These are phyloP conservation scores for Leptocoma aspasia DNA, from an alignment of 2,113 vertebrate species.

Conservation along the genomic window DNA sequence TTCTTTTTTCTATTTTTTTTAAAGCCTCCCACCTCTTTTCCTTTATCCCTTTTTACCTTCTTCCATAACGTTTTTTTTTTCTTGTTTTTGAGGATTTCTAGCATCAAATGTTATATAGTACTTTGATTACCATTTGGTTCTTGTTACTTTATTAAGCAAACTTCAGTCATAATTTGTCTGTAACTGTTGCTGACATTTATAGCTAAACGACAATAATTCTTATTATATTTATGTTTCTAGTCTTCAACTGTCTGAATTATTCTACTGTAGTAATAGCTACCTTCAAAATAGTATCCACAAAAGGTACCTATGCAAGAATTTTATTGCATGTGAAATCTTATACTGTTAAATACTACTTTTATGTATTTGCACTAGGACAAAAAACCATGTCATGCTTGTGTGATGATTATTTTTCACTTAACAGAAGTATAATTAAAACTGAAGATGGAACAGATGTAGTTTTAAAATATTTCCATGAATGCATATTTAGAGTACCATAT, in stretches of 20 bases:
- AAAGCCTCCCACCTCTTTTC: not conserved
- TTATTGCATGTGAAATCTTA: not conserved
- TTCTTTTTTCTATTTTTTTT: not conserved
- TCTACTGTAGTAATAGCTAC: not conserved
- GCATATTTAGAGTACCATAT: not conserved
- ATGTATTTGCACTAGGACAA: not conserved
- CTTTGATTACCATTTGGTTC: not conserved
- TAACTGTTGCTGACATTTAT: not conserved
- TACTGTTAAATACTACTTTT: not conserved
- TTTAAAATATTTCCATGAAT: not conserved
- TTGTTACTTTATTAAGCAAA: constrained; percentile 12
- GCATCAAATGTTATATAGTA: not conserved
- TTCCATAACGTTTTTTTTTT: not conserved
- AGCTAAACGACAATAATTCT: not conserved
- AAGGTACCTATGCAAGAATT: not conserved
- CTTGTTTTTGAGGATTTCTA: not conserved
- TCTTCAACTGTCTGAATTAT: not conserved
- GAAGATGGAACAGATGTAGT: not conserved
- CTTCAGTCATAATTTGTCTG: not conserved
- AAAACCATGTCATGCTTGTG: not conserved
- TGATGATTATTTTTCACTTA: not conserved
- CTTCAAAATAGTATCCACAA: not conserved
- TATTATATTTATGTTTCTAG: not conserved
- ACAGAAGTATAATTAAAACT: not conserved
- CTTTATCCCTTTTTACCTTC: not conserved